Base-by-base conservation (phyloP, 2,888 invertebrate genomes). In the Cantharis flavilabris region DNA sequence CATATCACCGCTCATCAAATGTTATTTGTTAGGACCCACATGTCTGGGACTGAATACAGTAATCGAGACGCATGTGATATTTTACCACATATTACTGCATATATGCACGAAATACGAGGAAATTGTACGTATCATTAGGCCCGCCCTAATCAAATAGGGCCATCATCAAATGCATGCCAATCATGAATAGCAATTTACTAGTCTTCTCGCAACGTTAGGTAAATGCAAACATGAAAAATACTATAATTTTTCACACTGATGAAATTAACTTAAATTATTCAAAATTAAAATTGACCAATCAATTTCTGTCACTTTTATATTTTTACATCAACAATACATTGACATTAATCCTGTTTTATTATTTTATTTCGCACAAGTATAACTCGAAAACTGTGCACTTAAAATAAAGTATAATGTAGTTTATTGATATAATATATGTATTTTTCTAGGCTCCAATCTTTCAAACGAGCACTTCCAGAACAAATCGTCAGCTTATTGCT, bases 81-180 rank as follows among this genome's bases (percentile, higher is more conserved):
- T 86, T 84, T 79, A 73, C 77, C 73, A 63, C 73, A 75, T 87
- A 86, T 86, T 85, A 85, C 86, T 85, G 85, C 84, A 81, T 86
- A 82, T 82, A 83, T 84, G 83, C 85, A 84, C 85, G 84, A 84
- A 83, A 86, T 83, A 85, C 85, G 85, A 87, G 86, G 86, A 87
- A 87, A 87, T 87, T 87, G 86, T 87, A 87, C 87, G 87, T 87
- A 86, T 87, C 87, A 88, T 87, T 87, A 87, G 86, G 84, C 82
- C 83, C 85, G 85, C 85, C 86, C 87, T 86, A 87, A 87, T 87
- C 86, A 87, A 87, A 87, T 87, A 86, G 86, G 86, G 86, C 86
- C 85, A 87, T 87, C 86, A 86, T 86, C 86, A 86, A 86, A 87
- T 87, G 86, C 86, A 87, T 86, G 86, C 86, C 86, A 86, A 86